A percentile compares a stretch with the other conserved stretches of the same genome.
Conservation (phyloP, 2,888 invertebrate genomes). For the Rhimphoctona megacephalus region DNA sequence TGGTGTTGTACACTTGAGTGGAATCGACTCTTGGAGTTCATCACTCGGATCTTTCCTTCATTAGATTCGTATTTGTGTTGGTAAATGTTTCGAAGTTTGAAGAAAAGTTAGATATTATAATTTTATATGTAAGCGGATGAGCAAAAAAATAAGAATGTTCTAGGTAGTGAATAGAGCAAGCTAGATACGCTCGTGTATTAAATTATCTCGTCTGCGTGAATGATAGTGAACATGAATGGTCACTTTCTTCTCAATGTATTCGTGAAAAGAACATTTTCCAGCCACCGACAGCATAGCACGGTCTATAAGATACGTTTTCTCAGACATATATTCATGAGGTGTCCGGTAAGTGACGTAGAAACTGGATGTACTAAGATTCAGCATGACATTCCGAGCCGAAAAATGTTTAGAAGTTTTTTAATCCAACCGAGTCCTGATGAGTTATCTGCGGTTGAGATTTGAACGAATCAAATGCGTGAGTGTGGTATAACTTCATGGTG, state of each 20-base stretch:
- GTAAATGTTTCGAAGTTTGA: not conserved
- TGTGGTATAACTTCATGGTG: not conserved
- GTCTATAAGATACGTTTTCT: not conserved
- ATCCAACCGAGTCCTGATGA: not conserved
- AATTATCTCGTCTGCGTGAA: too few species aligned
- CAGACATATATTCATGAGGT: not conserved
- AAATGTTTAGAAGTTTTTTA: not conserved
- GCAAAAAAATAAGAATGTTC: not conserved
- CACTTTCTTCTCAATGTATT: too few species aligned
- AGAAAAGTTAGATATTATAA: not conserved
- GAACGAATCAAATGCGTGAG: not conserved
- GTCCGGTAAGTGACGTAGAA: not conserved
- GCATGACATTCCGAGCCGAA: not conserved
- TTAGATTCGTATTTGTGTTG: not conserved
- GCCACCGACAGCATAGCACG: too few species aligned
- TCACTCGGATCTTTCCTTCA: not conserved
- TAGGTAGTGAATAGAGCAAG: not conserved
- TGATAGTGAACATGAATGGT: too few species aligned
- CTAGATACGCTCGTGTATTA: too few species aligned
- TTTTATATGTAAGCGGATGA: not conserved
- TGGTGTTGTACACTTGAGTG: constrained; percentile 19
- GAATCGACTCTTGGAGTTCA: constrained; percentile 16
- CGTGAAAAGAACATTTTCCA: too few species aligned
- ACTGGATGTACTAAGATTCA: not conserved
- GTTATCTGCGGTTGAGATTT: not conserved